A percentile compares a stretch with the other conserved stretches of the same genome.
Conservation (phyloP, 2,888 invertebrate species). For the Apamea epomidion region DNA sequence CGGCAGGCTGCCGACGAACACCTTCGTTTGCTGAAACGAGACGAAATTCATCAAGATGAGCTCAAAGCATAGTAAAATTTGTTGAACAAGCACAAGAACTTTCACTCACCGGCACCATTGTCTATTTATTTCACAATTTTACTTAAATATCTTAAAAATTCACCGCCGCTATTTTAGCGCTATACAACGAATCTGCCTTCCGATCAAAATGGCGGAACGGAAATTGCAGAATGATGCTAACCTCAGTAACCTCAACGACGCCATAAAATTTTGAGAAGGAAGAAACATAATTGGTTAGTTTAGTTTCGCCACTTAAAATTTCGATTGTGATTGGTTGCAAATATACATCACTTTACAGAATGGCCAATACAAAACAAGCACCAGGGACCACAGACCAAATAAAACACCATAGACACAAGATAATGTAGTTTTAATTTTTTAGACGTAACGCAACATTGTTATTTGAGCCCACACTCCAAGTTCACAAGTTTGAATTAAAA, state of each 20-base stretch:
- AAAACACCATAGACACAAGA: not conserved
- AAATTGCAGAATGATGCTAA: conserved; percentile 51
- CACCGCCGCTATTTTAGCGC: conserved; percentile 60
- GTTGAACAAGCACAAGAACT: conserved; percentile 22
- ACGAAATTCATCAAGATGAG: conserved; percentile 44
- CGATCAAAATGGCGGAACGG: conserved; percentile 70
- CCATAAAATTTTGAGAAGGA: not conserved
- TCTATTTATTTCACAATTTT: conserved; percentile 60
- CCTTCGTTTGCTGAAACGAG: conserved; percentile 93
- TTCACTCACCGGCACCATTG: conserved; percentile 87
- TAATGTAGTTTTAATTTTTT: not conserved
- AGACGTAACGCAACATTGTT: not conserved
- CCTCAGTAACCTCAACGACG: conserved; percentile 11
- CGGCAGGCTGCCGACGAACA: conserved; percentile 98
- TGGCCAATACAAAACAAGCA: conserved; percentile 14
- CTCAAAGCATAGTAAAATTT: not conserved
- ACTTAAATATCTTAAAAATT: conserved; percentile 52
- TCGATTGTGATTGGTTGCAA: conserved; percentile 20
- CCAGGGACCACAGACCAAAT: not conserved
- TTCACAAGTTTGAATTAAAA: not conserved
- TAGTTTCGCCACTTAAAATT: accelerated
- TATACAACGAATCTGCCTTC: conserved; percentile 43
- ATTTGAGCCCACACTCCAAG: not conserved
- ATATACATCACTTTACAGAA: accelerated
- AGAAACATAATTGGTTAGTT: conserved; percentile 17